Evolutionary conservation across 1,140 invertebrate species (phyloP), one percentile per base, ranked within the genome.

Genomic region (Cotesia vestalis): DNA sequence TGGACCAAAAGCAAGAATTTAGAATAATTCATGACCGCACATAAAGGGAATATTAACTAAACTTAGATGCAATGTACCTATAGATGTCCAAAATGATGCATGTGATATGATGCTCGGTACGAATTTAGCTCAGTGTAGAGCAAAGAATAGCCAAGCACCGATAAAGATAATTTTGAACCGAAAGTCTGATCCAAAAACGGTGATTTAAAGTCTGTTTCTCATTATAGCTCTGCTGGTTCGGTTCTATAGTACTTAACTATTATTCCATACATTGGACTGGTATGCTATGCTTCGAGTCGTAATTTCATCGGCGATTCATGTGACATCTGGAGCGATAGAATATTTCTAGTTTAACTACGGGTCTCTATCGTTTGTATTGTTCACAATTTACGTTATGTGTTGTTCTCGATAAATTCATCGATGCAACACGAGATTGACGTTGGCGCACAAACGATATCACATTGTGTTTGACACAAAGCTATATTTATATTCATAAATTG

Each of bases 331-430:
- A 70, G 60, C 61, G 63, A 72, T 66, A 66, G 51, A 71, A 72
- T 57, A 66, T 52, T 27, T 52, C 60, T 20, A 55, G 60, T 36
- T 17, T 36, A n/a, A 3, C 27, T 62, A 12, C 9, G 17, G n/a
- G 57, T 69, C 72, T 60, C 75, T 77, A 80, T 79, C 79, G 73
- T 73, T 72, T 59, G 69, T 76, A 79, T 78, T 73, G 77, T 76
- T 82, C 73, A 80, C 79, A 80, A 82, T 83, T 83, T 82, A 81
- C 79, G 79, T 83, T 81, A 82, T 81, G 78, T 78, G 79, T 82
- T 76, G 80, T 78, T 80, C 78, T 72, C 81, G 78, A 83, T 83
- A 82, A 82, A 83, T 83, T 74, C 73, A 61, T 55, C 68, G 40
- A 46, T 8, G 72, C 57, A 69, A 71, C 76, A 73, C 74, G 68